Conservation (phyloP, 2,797 vertebrate species). For the Sebastes miniatus region DNA sequence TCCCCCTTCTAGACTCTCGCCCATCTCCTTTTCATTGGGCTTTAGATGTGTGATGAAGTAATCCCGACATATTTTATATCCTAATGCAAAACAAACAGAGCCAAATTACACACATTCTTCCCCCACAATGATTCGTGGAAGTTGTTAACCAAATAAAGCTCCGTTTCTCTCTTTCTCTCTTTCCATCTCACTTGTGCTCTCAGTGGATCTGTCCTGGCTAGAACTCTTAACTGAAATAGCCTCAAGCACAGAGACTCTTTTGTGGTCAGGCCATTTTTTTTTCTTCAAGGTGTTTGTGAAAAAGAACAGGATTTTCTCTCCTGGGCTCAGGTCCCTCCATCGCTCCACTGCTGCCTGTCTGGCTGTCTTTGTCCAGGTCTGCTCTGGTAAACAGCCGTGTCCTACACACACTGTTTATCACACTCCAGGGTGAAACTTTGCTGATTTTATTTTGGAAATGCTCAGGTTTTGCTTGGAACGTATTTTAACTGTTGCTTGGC, state of each 20-base stretch:
- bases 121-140: conserved; percentile 57
- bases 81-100: conserved; percentile 73
- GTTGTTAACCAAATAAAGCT: conserved; percentile 70
- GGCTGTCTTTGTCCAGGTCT: conserved; percentile 42
- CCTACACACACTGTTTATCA: conserved; percentile 62
- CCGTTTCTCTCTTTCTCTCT: conserved; percentile 40
- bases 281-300: conserved; percentile 78
- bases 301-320: conserved; percentile 72
- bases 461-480: conserved; percentile 44
- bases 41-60: conserved; percentile 71
- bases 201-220: conserved; percentile 76
- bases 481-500: conserved; percentile 8
- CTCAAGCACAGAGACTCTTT: conserved; percentile 76
- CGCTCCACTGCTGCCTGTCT: conserved; percentile 30
- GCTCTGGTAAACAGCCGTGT: conserved; percentile 67
- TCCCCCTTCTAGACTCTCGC: conserved; percentile 16
- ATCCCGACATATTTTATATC: conserved; percentile 70
- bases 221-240: conserved; percentile 69
- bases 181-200: conserved; percentile 60
- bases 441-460: conserved; percentile 50
- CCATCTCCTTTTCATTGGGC: conserved; percentile 49
- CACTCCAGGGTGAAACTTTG: conserved; percentile 40
- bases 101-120: conserved; percentile 69
- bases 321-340: conserved; percentile 60
- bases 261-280: conserved; percentile 69